Percentiles rank a stretch among this genome's conserved stretches.
Conservation (phyloP, 1,140 invertebrate genomes). For the Caenorhabditis remanei region DNA sequence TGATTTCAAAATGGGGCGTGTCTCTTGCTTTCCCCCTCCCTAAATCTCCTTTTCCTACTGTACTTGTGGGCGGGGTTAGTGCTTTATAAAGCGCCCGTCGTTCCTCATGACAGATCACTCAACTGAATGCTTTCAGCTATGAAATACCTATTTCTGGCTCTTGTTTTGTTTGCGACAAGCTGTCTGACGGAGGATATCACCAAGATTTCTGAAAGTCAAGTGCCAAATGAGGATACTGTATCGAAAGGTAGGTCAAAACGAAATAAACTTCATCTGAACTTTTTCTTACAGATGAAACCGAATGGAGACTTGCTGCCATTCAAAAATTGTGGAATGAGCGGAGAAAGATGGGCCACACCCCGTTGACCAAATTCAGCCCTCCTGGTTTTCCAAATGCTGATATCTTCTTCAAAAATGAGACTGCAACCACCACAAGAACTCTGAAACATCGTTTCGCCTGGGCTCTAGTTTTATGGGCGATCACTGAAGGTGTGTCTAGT, state of each 20-base stretch:
- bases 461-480: conserved; percentile 71
- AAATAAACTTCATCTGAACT: not conserved
- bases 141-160: conserved; percentile 8
- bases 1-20: not conserved
- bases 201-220: not conserved
- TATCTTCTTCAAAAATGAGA: conserved; percentile 71
- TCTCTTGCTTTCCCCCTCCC: not conserved
- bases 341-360: conserved; percentile 65
- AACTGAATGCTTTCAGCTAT: not conserved
- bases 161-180: not conserved
- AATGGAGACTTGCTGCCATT: conserved; percentile 63
- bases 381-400: conserved; percentile 65
- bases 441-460: conserved; percentile 71
- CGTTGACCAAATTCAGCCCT: conserved; percentile 57
- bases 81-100: not conserved
- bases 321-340: conserved; percentile 66
- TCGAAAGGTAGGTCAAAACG: not conserved
- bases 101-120: not conserved
- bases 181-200: conserved; percentile 24
- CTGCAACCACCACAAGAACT: conserved; percentile 64
- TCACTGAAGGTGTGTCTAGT: conserved; percentile 66
- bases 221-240: conserved; percentile 27
- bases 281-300: conserved; percentile 31
- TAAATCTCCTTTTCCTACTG: conserved; percentile 18
- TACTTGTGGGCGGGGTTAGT: not conserved